These are phyloP conservation scores for Dioctria linearis DNA, from an alignment of 2,888 invertebrate species.

Conservation along the genomic window DNA sequence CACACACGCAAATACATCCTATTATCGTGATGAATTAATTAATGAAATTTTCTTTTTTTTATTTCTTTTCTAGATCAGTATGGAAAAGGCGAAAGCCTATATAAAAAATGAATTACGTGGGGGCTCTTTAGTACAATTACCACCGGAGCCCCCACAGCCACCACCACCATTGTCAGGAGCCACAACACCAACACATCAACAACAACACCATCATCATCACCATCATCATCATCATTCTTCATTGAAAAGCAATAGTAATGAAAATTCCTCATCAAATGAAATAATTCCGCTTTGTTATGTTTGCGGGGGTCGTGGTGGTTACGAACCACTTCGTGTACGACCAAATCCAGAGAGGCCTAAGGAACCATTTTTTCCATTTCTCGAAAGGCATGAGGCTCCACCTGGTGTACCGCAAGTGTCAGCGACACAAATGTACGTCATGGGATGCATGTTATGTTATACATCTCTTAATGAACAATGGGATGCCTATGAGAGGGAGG, in stretches of 20 bases:
- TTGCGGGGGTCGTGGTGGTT: constrained; percentile 81
- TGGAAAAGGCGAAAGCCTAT: constrained; percentile 81
- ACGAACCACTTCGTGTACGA: constrained; percentile 77
- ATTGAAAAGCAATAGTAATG: constrained; percentile 61
- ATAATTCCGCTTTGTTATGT: constrained; percentile 75
- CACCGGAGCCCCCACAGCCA: constrained; percentile 45
- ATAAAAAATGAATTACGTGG: constrained; percentile 80
- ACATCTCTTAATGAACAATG: constrained; percentile 90
- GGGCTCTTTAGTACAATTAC: constrained; percentile 66
- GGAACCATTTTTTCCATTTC: constrained; percentile 92
- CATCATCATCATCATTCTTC: constrained; percentile 59
- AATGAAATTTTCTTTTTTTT: constrained; percentile 36
- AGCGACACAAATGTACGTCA: constrained; percentile 73
- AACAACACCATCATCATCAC: constrained; percentile 31
- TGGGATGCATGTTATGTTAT: constrained; percentile 89
- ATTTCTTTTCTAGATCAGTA: constrained; percentile 65
- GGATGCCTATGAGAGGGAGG: constrained; percentile 90
- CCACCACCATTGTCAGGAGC: constrained; percentile 31
- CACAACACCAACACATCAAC: constrained; percentile 47
- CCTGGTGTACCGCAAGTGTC: constrained; percentile 74
- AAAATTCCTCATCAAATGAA: constrained; percentile 51
- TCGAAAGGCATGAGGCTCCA: constrained; percentile 91
- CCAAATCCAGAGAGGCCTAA: constrained; percentile 79
- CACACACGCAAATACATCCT: too few relatives aligned
- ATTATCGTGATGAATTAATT: background rate